Evolutionary conservation across 2,113 vertebrate genomes (phyloP), one percentile per base, ranked within the genome.

Genomic region (Corythornis vintsioides): DNA sequence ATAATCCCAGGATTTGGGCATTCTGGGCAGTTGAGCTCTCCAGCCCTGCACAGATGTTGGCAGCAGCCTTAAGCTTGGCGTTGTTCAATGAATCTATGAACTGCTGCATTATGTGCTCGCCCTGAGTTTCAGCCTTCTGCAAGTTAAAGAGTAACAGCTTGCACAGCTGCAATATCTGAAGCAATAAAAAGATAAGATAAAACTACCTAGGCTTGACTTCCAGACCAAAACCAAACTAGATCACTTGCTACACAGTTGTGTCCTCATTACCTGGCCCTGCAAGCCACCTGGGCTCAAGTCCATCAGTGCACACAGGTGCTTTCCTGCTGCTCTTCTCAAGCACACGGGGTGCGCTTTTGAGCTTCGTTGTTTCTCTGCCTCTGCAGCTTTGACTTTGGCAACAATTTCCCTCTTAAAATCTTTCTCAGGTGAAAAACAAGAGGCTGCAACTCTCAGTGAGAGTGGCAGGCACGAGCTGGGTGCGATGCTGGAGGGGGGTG

Each of bases 121-220:
- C 52, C 7, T 13, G 59, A 78, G 22, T 70, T 80, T 66, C 14
- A 2, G 52, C 5, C 56, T 35, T 42, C 45, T 61, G 7, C 56
- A 48, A 35, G 76, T 90, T 92, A 90, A 89, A 64, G 42, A 92
- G 3, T 84, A 94, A 87, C 82, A 86, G 52, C 33, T 65, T 35
- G 24, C 50, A 8, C 15, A 71, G 29, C 69, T 71, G 75, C 59
- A 35, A 21, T 78, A 67, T 25, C 28, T 56, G 52, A 40, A 64
- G 79, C 45, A 87, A 81, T 88, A 86, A 59, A 89, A 95, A 71
- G 59, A 88, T 92, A 78, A 95, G 63, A 75, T 79, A 71, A 77
- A 86, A 18, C 16, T 61, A 29, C 19, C 13, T 4, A 53, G 84
- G 45, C 33, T 64, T 56, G 12, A 21, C 22, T 83, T 75, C 40